Percentiles rank a stretch among this genome's conserved stretches.
phyloP scores from a whole-genome alignment of 2,113 vertebrate genomes.

The Chlorodrepanis virens region DNA sequence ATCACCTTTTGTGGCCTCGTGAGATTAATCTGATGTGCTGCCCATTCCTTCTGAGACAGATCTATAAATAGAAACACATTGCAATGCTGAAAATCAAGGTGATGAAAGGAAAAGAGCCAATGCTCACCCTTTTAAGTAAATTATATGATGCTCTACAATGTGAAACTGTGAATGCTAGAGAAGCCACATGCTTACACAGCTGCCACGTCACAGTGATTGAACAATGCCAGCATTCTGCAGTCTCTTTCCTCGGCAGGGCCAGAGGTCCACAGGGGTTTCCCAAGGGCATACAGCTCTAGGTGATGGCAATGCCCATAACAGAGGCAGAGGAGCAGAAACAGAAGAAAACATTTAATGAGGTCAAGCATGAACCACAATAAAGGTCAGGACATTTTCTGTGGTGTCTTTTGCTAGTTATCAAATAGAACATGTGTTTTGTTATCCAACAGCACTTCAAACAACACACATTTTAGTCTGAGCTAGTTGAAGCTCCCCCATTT shows the following conservation, averaged over 20 bases:
- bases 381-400: fast-evolving
- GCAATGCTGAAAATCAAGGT: background rate
- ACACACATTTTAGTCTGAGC: background rate
- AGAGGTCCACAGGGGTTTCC: background rate
- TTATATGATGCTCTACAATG: fast-evolving
- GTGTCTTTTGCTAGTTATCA: background rate
- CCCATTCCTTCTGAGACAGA: background rate
- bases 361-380: background rate
- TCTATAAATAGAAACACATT: background rate
- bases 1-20: background rate
- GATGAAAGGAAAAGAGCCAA: background rate
- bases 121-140: background rate
- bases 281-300: background rate
- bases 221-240: background rate
- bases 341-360: background rate
- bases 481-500: background rate
- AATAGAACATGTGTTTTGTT: background rate
- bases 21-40: background rate
- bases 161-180: background rate
- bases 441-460: background rate
- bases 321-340: background rate
- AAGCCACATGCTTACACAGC: background rate
- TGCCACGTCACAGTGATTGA: background rate
- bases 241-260: background rate
- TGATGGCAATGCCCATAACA: background rate